phyloP scores from a whole-genome alignment of 2,113 vertebrate genomes.

The Gallinago undulata region DNA sequence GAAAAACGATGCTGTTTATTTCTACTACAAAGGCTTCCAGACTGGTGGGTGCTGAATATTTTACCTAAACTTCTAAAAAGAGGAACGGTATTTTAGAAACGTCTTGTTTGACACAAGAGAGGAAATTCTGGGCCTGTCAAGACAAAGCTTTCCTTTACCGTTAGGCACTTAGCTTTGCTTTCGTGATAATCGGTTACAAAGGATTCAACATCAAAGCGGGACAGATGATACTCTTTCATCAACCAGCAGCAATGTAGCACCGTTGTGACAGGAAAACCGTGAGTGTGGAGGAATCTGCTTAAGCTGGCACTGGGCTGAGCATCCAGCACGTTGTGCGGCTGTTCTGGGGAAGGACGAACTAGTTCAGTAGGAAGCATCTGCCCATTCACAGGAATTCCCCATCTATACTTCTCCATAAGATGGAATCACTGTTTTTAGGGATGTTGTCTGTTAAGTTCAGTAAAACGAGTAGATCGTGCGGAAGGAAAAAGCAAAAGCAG shows the following conservation, averaged over 20 bases:
- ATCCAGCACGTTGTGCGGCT: not conserved
- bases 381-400: not conserved
- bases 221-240: not conserved
- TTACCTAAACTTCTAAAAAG: conserved; percentile 12
- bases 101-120: not conserved
- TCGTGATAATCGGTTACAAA: conserved; percentile 27
- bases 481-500: not conserved
- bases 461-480: not conserved
- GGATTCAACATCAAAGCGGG: conserved; percentile 21
- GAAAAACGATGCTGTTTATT: not conserved
- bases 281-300: not conserved
- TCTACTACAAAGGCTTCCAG: conserved; percentile 1
- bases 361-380: not conserved
- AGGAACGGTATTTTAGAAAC: not conserved
- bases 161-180: conserved; percentile 7
- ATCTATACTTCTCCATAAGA: not conserved
- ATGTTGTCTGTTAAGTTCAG: not conserved
- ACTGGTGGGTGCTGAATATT: conserved; percentile 28
- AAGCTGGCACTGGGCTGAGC: conserved; percentile 34
- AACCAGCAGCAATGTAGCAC: conserved; percentile 18
- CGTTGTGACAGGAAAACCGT: not conserved
- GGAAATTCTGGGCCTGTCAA: not conserved
- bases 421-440: not conserved
- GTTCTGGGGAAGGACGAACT: not conserved
- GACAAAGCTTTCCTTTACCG: not conserved